Conservation (phyloP, 2,113 vertebrate species). For the Dendropsophus ebraccatus region DNA sequence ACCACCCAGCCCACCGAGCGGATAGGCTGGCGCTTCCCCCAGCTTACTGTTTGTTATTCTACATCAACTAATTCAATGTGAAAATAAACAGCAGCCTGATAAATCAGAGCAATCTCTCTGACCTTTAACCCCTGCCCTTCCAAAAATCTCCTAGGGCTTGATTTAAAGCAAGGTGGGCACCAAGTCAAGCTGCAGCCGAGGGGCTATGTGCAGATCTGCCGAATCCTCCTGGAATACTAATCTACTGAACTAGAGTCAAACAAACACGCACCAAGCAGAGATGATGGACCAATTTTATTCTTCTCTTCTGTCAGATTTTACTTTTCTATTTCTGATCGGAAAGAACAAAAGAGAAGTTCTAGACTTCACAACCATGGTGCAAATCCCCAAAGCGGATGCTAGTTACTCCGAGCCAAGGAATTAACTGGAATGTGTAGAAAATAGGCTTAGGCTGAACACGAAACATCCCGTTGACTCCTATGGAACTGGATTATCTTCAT, state of each 20-base stretch:
- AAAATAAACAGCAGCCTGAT: constrained; percentile 77
- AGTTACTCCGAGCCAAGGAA: no score
- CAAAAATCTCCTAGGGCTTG: not conserved
- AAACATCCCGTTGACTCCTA: no score
- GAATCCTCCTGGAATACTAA: constrained; percentile 27
- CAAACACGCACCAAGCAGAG: not conserved
- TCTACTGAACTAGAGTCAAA: constrained; percentile 8
- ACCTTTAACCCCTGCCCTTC: constrained; percentile 70
- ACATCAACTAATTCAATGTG: constrained; percentile 66
- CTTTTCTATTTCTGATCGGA: no score
- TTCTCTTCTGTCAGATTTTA: not conserved
- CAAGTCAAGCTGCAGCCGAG: constrained; percentile 30
- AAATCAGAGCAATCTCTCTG: constrained; percentile 67
- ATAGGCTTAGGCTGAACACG: no score
- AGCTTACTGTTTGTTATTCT: constrained; percentile 66
- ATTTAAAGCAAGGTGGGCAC: constrained; percentile 32
- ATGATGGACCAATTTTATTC: constrained; percentile 26
- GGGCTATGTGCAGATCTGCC: not conserved
- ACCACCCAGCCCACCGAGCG: constrained; percentile 24
- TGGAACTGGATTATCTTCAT: no score
- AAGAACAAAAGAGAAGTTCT: no score
- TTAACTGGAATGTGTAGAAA: no score
- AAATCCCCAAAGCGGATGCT: no score
- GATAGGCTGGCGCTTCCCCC: constrained; percentile 28
- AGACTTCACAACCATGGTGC: no score